Percentiles rank a stretch among this genome's conserved stretches.
Evolutionary conservation across 2,888 invertebrate genomes (phyloP).

Genomic region (Apotomis betuletana): DNA sequence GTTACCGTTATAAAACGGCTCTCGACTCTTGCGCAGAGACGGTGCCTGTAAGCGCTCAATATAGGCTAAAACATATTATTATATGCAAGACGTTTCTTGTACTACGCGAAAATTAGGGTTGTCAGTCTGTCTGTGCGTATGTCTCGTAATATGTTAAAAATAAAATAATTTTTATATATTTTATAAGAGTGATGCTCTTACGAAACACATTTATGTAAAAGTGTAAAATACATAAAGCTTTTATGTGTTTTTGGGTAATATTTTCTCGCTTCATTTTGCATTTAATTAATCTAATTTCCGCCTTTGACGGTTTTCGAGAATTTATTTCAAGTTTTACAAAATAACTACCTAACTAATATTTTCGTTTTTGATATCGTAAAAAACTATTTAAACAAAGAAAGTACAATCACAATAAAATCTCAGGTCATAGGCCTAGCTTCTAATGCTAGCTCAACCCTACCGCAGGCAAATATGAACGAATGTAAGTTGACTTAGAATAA

Average conservation of each 20-base stretch:
- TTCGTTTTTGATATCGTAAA: neutral
- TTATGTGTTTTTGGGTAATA: too few species aligned
- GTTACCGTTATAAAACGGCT: slow-evolving; percentile 44
- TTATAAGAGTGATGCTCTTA: too few species aligned
- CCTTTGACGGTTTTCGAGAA: neutral
- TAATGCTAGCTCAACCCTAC: slow-evolving; percentile 74
- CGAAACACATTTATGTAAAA: too few species aligned
- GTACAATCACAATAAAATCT: slow-evolving; percentile 13
- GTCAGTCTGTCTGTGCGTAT: slow-evolving; percentile 43
- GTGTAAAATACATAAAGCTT: too few species aligned
- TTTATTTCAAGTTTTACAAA: neutral
- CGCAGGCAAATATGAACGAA: slow-evolving; percentile 84
- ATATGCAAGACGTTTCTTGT: slow-evolving; percentile 84
- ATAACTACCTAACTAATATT: neutral
- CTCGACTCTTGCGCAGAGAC: slow-evolving; percentile 53
- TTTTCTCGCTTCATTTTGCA: too few species aligned
- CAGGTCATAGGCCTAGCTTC: slow-evolving; percentile 39
- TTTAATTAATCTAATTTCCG: too few species aligned
- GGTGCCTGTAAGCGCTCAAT: slow-evolving; percentile 76
- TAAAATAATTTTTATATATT: too few species aligned
- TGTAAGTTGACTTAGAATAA: slow-evolving; percentile 84
- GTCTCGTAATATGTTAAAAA: too few species aligned
- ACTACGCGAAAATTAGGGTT: slow-evolving; percentile 80
- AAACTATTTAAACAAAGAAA: neutral
- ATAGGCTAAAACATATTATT: slow-evolving; percentile 84